Percentiles rank a stretch among this genome's conserved stretches.
Evolutionary conservation across 2,888 invertebrate species (phyloP).

Genomic region (Tachina lurida): DNA sequence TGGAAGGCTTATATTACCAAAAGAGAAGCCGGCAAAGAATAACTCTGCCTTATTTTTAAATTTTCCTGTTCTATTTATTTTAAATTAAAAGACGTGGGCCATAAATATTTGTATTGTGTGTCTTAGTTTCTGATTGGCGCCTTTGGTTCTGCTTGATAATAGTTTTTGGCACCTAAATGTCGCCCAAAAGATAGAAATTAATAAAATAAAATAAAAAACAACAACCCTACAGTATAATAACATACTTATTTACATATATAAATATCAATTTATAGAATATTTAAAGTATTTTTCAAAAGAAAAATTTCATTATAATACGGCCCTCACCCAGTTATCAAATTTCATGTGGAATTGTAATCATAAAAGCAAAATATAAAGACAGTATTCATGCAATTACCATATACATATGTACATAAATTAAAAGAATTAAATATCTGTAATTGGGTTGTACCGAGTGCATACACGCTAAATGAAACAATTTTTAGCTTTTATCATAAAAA

Average conservation of each 20-base stretch:
- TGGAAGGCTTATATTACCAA: too few species aligned
- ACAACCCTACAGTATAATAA: neutral
- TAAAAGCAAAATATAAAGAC: neutral
- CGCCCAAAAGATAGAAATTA: conserved; percentile 53
- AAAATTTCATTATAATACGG: conserved; percentile 10
- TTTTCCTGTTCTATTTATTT: neutral
- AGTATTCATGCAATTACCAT: conserved; percentile 58
- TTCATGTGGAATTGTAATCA: neutral
- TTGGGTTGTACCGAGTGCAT: conserved; percentile 34
- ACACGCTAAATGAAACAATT: neutral
- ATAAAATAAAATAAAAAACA: neutral
- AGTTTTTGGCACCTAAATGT: conserved; percentile 63
- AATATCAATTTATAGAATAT: neutral
- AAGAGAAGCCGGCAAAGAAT: too few species aligned
- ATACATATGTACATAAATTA: too few species aligned
- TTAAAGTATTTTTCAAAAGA: neutral
- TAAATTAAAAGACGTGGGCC: conserved; percentile 25
- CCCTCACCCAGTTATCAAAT: neutral
- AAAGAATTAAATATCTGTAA: conserved; percentile 57
- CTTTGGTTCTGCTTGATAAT: conserved; percentile 64
- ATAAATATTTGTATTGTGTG: conserved; percentile 22
- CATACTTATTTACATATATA: neutral
- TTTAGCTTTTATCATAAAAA: too few species aligned
- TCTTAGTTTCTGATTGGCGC: conserved; percentile 49
- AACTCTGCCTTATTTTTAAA: too few species aligned